Evolutionary conservation across 2,888 invertebrate species (phyloP).

Genomic region (Phytoseiulus persimilis): DNA sequence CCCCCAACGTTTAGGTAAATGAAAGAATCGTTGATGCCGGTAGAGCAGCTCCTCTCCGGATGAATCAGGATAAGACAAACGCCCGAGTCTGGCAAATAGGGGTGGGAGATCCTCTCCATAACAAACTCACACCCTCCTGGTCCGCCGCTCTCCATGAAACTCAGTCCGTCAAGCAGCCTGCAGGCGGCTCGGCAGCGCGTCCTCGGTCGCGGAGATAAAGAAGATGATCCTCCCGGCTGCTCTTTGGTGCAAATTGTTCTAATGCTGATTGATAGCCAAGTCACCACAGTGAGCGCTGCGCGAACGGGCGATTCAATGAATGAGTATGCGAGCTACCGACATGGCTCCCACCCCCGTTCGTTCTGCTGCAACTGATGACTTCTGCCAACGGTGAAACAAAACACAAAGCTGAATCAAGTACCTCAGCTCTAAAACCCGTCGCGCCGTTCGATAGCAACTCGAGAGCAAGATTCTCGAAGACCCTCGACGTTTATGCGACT

Average conservation of each 20-base stretch:
- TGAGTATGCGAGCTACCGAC: background rate
- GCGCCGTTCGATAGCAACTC: no score
- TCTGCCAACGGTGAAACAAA: background rate
- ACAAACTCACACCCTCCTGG: background rate
- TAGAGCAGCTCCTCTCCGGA: background rate
- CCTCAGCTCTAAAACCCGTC: no score
- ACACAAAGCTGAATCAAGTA: no score
- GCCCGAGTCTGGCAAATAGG: background rate
- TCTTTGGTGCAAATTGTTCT: slow-evolving; percentile 5
- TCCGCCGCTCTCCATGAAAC: background rate
- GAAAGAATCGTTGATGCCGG: background rate
- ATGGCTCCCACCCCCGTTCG: background rate
- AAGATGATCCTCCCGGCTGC: slow-evolving; percentile 5
- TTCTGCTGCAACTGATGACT: background rate
- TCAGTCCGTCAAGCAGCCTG: background rate
- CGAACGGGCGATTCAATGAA: background rate
- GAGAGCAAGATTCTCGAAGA: no score
- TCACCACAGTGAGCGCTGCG: background rate
- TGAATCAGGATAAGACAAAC: background rate
- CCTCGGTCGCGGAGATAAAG: background rate
- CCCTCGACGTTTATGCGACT: no score
- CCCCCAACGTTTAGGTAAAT: background rate
- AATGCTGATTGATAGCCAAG: background rate
- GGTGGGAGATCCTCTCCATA: background rate
- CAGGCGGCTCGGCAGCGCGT: background rate